Evolutionary conservation across 2,797 vertebrate species (phyloP).

Genomic region (Centroberyx gerrardi): DNA sequence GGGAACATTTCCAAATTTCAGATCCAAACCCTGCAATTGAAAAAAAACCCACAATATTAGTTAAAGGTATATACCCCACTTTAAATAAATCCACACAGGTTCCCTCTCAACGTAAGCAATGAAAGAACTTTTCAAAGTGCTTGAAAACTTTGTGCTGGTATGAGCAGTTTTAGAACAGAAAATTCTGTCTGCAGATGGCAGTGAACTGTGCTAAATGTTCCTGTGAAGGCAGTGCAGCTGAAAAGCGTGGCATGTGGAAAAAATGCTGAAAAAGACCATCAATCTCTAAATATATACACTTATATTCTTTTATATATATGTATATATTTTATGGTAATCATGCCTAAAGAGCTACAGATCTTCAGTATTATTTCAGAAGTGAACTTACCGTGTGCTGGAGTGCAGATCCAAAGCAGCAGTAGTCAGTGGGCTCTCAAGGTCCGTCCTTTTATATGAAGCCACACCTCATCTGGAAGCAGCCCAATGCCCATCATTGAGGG

Average conservation of each 20-base stretch:
- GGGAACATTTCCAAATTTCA: slow-evolving; percentile 46
- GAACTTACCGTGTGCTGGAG: slow-evolving; percentile 35
- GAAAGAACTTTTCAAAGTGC: background rate
- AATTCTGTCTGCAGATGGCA: too few relatives aligned
- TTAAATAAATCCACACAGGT: background rate
- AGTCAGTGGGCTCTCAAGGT: background rate
- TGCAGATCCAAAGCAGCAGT: background rate
- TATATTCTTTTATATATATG: too few relatives aligned
- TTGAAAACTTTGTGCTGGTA: background rate
- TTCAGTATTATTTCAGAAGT: background rate
- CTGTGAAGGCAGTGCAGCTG: background rate
- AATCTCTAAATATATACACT: background rate
- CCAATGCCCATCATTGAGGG: background rate
- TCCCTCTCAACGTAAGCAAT: background rate
- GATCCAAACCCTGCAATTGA: slow-evolving; percentile 38
- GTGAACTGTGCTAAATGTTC: background rate
- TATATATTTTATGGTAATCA: background rate
- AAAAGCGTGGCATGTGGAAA: background rate
- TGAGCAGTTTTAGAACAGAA: background rate
- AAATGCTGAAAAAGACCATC: background rate
- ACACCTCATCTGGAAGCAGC: slow-evolving; percentile 7
- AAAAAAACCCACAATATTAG: background rate
- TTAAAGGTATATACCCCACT: background rate
- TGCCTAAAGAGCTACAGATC: background rate
- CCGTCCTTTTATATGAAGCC: slow-evolving; percentile 15